Conservation (phyloP, 2,113 vertebrate species). For the Rynchops niger region DNA sequence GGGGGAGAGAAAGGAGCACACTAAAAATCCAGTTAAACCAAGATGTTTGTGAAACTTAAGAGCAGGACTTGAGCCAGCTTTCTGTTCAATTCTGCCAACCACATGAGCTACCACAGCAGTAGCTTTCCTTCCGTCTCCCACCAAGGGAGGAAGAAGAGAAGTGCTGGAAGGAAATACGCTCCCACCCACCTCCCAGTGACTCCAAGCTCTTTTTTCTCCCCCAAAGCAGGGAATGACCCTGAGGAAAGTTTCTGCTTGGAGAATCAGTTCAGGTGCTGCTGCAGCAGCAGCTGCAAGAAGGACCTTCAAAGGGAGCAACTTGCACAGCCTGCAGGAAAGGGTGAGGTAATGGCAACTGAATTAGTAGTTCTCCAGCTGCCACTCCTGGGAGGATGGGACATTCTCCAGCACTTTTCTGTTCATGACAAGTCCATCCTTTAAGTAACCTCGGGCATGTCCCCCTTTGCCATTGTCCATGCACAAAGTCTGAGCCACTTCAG, state of each 20-base stretch:
- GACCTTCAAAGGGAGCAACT: conserved; percentile 13
- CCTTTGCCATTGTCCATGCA: background rate
- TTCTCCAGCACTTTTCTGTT: background rate
- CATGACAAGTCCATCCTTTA: background rate
- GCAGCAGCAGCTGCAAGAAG: background rate
- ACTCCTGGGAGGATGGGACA: background rate
- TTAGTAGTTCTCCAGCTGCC: conserved; percentile 9
- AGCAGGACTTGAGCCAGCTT: background rate
- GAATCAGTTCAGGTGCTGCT: conserved; percentile 11
- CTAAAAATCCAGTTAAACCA: conserved; percentile 30
- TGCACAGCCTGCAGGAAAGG: background rate
- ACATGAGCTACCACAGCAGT: background rate
- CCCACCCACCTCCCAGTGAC: background rate
- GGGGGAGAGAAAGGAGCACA: background rate
- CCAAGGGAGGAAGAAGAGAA: background rate
- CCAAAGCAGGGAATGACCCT: conserved; percentile 26
- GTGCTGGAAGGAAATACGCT: background rate
- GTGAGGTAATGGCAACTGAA: conserved; percentile 53
- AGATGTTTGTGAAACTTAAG: background rate
- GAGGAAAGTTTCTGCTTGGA: conserved; percentile 26
- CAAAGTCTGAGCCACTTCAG: background rate
- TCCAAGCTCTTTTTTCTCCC: background rate
- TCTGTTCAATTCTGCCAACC: background rate
- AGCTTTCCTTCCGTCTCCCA: background rate
- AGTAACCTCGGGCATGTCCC: background rate